Percentiles rank a stretch among this genome's conserved stretches.
These are phyloP conservation scores for Xiphophorus couchianus DNA, from an alignment of 2,113 vertebrate genomes.

Conservation along the genomic window DNA sequence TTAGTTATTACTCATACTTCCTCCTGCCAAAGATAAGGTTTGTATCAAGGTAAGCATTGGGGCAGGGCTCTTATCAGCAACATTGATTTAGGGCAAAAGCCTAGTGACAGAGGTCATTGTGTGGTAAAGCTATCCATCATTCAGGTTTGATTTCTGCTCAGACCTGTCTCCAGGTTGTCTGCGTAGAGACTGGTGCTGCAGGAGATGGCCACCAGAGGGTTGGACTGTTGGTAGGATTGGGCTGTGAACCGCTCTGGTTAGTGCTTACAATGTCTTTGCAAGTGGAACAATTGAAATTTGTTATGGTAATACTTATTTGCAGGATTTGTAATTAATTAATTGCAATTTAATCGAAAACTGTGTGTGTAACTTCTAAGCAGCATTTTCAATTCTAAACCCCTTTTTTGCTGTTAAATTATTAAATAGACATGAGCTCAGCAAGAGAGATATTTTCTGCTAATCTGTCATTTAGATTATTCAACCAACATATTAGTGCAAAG, in stretches of 20 bases:
- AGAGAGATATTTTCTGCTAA: no score
- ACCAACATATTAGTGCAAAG: no score
- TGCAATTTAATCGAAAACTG: no score
- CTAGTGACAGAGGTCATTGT: constrained; percentile 85
- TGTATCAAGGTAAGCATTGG: constrained; percentile 81
- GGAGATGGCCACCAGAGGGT: constrained; percentile 35
- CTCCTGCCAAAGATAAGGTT: constrained; percentile 86
- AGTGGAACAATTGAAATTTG: neutral
- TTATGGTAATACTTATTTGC: no score
- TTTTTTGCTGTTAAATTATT: no score
- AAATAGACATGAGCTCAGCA: no score
- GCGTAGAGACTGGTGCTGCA: constrained; percentile 38
- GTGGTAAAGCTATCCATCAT: constrained; percentile 80
- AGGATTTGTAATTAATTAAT: no score
- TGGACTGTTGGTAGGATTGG: constrained; percentile 23
- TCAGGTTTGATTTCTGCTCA: constrained; percentile 75
- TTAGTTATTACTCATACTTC: constrained; percentile 92
- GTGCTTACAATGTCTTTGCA: neutral
- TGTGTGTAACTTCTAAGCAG: no score
- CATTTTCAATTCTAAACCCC: no score
- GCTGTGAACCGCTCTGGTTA: constrained; percentile 10
- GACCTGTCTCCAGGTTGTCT: constrained; percentile 79
- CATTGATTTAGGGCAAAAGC: constrained; percentile 88
- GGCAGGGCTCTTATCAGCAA: constrained; percentile 84
- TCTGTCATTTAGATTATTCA: no score